A percentile compares a stretch with the other conserved stretches of the same genome.
Conservation (phyloP, 2,797 vertebrate genomes). For the Enteromius viviparus region DNA sequence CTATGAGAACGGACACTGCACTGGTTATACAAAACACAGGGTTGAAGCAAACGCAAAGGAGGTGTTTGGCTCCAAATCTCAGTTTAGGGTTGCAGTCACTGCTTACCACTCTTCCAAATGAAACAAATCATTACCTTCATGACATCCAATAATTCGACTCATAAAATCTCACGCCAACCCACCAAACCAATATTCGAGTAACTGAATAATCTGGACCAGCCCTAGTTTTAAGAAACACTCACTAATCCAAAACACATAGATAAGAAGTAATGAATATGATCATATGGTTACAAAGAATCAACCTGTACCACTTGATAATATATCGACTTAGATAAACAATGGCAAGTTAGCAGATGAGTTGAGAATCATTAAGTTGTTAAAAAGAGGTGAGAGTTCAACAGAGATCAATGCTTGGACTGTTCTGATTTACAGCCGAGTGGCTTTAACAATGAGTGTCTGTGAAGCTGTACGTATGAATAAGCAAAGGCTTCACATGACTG, state of each 20-base stretch:
- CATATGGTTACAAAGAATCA: background rate
- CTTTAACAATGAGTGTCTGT: constrained; percentile 11
- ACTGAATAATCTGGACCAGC: no score
- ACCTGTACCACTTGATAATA: background rate
- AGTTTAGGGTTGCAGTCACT: no score
- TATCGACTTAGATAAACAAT: background rate
- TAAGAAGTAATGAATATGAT: background rate
- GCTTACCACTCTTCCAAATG: no score
- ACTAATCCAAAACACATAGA: background rate
- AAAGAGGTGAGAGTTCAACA: constrained; percentile 15
- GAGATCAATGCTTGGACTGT: constrained; percentile 33
- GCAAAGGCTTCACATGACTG: background rate
- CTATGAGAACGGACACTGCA: no score
- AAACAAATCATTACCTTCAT: no score
- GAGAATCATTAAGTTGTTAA: background rate
- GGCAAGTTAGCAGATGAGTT: background rate
- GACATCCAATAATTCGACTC: no score
- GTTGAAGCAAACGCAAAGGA: background rate
- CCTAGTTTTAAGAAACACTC: background rate
- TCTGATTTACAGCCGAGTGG: background rate
- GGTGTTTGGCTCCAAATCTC: background rate
- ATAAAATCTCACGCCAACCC: no score
- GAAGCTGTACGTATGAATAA: background rate
- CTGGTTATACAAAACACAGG: no score
- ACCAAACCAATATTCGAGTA: no score